Evolutionary conservation across 2,888 invertebrate species (phyloP).

Genomic region (Cerastoderma edule): DNA sequence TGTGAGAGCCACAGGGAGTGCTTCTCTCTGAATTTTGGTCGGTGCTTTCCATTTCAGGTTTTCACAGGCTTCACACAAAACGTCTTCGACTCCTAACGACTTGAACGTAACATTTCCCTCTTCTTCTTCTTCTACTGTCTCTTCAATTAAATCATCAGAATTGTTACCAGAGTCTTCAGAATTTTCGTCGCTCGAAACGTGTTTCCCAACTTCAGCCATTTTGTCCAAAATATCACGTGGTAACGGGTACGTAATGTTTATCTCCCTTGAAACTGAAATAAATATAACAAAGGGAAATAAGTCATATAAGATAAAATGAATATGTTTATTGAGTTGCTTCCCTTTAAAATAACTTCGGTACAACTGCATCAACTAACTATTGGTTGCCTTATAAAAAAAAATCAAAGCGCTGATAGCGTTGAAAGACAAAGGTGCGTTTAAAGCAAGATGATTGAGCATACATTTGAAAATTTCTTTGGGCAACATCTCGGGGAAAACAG

Average conservation of each 20-base stretch:
- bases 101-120: conserved; percentile 48
- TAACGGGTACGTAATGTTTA: conserved; percentile 2
- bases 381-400: too few species aligned
- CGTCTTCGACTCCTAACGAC: conserved; percentile 91
- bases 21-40: conserved; percentile 96
- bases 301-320: too few species aligned
- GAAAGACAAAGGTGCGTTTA: too few species aligned
- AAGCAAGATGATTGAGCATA: too few species aligned
- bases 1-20: conserved; percentile 95
- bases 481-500: too few species aligned
- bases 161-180: background rate
- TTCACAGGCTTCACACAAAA: conserved; percentile 94
- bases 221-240: conserved; percentile 46
- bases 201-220: conserved; percentile 41
- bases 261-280: too few species aligned
- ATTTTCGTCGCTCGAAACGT: background rate
- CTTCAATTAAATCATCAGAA: background rate
- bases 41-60: conserved; percentile 97
- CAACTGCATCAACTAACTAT: too few species aligned
- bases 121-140: background rate
- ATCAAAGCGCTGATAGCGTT: too few species aligned
- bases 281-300: too few species aligned
- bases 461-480: too few species aligned
- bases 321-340: too few species aligned
- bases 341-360: too few species aligned